Conservation (phyloP, 2,888 invertebrate genomes). For the Caenorhabditis sp. region DNA sequence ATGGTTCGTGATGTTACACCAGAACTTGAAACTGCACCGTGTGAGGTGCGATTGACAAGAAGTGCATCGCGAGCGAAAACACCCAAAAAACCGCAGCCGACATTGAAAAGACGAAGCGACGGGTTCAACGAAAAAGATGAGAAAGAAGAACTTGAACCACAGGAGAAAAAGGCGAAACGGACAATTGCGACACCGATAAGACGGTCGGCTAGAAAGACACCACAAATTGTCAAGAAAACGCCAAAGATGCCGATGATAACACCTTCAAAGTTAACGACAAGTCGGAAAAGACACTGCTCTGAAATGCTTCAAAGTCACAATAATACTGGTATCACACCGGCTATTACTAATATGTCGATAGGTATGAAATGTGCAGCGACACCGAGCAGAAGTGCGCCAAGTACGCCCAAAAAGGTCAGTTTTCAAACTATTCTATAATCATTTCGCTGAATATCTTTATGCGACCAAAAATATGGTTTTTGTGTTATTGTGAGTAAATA, state of each 20-base stretch:
- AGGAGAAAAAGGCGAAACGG: background rate
- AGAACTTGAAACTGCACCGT: too few relatives aligned
- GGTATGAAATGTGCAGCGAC: background rate
- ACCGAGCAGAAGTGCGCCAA: constrained; percentile 29
- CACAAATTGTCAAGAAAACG: background rate
- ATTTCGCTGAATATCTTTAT: background rate
- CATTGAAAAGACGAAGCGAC: background rate
- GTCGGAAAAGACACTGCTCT: constrained; percentile 5
- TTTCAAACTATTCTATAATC: background rate
- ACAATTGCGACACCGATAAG: background rate
- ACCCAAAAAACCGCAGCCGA: background rate
- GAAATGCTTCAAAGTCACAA: background rate
- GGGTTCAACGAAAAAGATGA: background rate
- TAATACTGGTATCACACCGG: constrained; percentile 23
- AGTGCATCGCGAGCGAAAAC: background rate
- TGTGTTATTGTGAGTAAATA: too few relatives aligned
- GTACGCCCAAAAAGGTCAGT: constrained; percentile 16
- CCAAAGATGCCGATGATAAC: background rate
- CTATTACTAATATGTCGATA: constrained; percentile 7
- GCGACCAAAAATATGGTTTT: too few relatives aligned
- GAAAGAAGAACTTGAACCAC: background rate
- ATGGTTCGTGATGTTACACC: background rate
- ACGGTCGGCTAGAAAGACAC: background rate
- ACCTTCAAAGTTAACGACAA: background rate
- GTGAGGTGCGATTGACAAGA: constrained; percentile 7